These are phyloP conservation scores for Mastacembelus armatus DNA, from an alignment of 2,797 vertebrate species.

Conservation along the genomic window DNA sequence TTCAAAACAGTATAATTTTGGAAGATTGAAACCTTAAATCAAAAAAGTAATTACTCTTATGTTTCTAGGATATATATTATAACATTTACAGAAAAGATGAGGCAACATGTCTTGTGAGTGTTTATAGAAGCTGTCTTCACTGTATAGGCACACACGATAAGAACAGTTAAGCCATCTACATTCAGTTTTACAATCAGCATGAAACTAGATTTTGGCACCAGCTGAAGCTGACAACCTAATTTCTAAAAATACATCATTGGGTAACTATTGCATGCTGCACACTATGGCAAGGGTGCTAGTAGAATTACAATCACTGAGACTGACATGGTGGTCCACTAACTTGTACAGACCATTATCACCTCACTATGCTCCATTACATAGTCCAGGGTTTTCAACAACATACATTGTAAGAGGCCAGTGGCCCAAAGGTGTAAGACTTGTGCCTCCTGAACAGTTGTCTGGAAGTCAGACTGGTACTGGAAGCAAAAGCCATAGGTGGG, in stretches of 20 bases:
- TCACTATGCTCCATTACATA: conserved; percentile 46
- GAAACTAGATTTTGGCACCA: background rate
- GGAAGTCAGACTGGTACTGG: conserved; percentile 6
- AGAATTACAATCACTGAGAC: background rate
- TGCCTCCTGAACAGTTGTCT: conserved; percentile 11
- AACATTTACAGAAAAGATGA: conserved; percentile 7
- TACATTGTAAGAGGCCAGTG: conserved; percentile 1
- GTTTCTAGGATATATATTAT: conserved; percentile 22
- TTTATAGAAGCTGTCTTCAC: conserved; percentile 26
- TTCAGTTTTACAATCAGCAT: conserved; percentile 4
- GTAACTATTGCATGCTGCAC: conserved; percentile 11
- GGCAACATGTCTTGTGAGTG: background rate
- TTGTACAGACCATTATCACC: conserved; percentile 58
- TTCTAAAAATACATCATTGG: conserved; percentile 13
- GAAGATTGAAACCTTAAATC: background rate
- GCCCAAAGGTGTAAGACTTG: conserved; percentile 6
- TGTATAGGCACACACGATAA: conserved; percentile 11
- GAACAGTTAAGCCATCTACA: background rate
- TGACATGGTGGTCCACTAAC: conserved; percentile 48
- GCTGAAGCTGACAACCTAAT: background rate
- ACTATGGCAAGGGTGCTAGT: conserved; percentile 2
- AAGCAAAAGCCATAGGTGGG: conserved; percentile 1
- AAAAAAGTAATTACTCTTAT: background rate
- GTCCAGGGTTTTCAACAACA: conserved; percentile 12
- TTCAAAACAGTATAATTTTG: background rate